Base-by-base conservation (phyloP, 2,113 vertebrate genomes). In the Meriones unguiculatus region DNA sequence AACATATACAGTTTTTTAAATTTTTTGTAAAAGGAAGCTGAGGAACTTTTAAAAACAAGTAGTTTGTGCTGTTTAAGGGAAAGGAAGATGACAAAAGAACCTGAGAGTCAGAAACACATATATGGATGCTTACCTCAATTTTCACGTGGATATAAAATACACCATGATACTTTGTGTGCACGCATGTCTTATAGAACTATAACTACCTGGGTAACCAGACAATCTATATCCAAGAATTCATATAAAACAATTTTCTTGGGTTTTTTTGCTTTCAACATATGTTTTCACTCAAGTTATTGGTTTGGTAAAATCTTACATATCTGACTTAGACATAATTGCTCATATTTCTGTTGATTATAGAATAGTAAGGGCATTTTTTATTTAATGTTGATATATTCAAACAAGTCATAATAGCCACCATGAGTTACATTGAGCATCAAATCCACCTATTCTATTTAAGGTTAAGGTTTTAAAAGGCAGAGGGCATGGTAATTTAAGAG, bases 251-350 rank as follows among this genome's bases (percentile, higher is more conserved):
- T 87, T 87, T 76, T 78, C 86, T 95, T 95, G 41, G 4, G 0
- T 14, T 18, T 70, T 24, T 81, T 92, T 52, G 5, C 81, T 88
- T 93, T 84, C 52, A 94, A 92, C 20, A 32, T 85, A 78, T 50
- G 50, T 91, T 98, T 97, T 75, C 25, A 96, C 87, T 97, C 95
- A 50, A 30, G n/a, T 91, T 94, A 97, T 92, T 38, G 54, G 89
- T 57, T 90, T 81, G 6, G 1, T 70, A 52, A 65, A n/a, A 69
- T 73, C 52, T 90, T 85, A 57, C 25, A 62, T 6, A 7, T 69
- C 57, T 76, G 32, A 87, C 30, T 89, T 52, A 86, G 69, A 41
- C 3, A 75, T 41, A 14, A 73, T 12, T 89, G 18, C 32, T 95
- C 96, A 70, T 73, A 2, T 38, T 87, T 92, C 24, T 93, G 12